Evolutionary conservation across 2,797 vertebrate species (phyloP), one percentile per base, ranked within the genome.

Genomic region (Emys orbicularis): DNA sequence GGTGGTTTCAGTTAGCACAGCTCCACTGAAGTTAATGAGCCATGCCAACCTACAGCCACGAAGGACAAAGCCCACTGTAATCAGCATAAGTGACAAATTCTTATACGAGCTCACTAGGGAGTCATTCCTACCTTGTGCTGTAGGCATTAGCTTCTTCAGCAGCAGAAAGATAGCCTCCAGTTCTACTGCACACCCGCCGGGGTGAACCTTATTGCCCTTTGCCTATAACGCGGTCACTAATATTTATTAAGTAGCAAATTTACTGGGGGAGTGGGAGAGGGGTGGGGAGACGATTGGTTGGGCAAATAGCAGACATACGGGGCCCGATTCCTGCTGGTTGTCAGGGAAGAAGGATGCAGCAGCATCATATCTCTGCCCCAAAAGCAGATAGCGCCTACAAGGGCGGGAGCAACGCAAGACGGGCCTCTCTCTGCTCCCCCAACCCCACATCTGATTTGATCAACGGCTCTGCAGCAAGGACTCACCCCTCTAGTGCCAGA

Each of bases 31-130:
- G 18, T 68, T 18, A 21, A 37, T 21, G 18, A 23, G 65, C 19
- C 29, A 2, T 31, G 27, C 12, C 34, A 21, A 16, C 16, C 18
- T 5, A 19, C 18, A 2, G 2, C n/a, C 65, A n/a, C 5, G 8
- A 37, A 11, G n/a, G 19, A 37, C 19, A 37, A 68, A 37, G 9
- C n/a, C 65, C 65, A 3, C 68, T 6, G 37, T 25, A 23, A 41
- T 23, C 68, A 23, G 11, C 68, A 7, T 10, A 6, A 41, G 68
- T 2, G 10, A 72, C 68, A 72, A 41, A 12, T 23, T 23, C 21
- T 23, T 19, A 23, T 3, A 41, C 21, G 6, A 23, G 37, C 68
- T 23, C 5, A 41, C 19, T 41, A 12, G n/a, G 19, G 65, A 72
- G 65, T 41, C 19, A 41, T 37, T 72, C 37, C 21, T 2, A 21